Percentiles rank a stretch among this genome's conserved stretches.
Conservation (phyloP, 2,888 invertebrate species). For the Ochropleura leucogaster region DNA sequence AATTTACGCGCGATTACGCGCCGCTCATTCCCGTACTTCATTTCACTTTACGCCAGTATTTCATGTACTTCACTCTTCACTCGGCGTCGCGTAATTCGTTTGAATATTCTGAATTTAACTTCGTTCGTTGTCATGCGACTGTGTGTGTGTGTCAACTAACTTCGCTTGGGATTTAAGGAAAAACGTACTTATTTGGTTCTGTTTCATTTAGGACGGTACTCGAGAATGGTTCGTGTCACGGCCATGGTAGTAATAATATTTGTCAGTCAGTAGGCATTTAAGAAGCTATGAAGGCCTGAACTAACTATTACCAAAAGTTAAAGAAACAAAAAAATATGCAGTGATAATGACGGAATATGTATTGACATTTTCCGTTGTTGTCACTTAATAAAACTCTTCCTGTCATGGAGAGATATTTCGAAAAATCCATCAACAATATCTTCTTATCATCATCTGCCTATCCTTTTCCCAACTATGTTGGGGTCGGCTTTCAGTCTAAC, state of each 20-base stretch:
- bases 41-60: constrained; percentile 54
- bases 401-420: not conserved
- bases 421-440: not conserved
- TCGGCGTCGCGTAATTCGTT: constrained; percentile 37
- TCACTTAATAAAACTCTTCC: not conserved
- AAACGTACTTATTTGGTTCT: constrained; percentile 19
- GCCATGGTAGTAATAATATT: constrained; percentile 4
- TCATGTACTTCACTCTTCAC: constrained; percentile 42
- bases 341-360: too few species aligned
- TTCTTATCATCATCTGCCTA: too few species aligned
- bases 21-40: constrained; percentile 61
- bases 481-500: too few species aligned
- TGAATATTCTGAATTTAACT: constrained; percentile 57
- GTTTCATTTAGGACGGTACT: constrained; percentile 10
- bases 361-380: too few species aligned
- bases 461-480: too few species aligned
- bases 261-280: not conserved
- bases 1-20: constrained; percentile 62
- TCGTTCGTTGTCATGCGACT: constrained; percentile 17
- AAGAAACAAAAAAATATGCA: too few species aligned
- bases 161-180: constrained; percentile 13
- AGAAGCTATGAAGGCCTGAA: not conserved
- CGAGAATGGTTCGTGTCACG: not conserved
- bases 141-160: constrained; percentile 12
- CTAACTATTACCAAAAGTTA: too few species aligned